Conservation (phyloP, 1,140 invertebrate genomes). For the Formica selysi region DNA sequence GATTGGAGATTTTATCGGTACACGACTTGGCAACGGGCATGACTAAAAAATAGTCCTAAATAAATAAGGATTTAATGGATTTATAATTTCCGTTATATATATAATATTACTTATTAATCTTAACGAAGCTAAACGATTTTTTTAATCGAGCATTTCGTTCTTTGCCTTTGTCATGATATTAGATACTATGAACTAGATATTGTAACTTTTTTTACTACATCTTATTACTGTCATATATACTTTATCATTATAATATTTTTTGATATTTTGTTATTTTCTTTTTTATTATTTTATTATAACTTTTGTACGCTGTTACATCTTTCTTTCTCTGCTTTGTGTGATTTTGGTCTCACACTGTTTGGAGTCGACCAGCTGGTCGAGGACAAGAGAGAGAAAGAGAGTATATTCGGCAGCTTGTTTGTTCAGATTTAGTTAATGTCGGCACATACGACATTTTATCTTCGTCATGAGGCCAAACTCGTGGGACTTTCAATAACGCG, state of each 20-base stretch:
- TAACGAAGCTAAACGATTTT: neutral
- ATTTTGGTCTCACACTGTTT: conserved; percentile 44
- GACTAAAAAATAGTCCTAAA: conserved; percentile 53
- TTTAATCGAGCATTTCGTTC: neutral
- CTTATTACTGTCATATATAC: neutral
- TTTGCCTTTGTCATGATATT: neutral
- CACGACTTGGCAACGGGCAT: conserved; percentile 45
- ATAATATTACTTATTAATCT: conserved; percentile 3
- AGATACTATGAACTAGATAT: neutral
- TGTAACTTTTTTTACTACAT: neutral
- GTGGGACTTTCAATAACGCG: conserved; percentile 72
- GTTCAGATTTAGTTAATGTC: conserved; percentile 84
- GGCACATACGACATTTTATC: conserved; percentile 73
- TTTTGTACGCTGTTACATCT: neutral
- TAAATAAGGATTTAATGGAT: conserved; percentile 40
- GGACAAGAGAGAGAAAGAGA: neutral
- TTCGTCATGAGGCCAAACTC: conserved; percentile 67
- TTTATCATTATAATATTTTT: neutral
- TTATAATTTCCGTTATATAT: conserved; percentile 16
- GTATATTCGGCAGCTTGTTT: conserved; percentile 76
- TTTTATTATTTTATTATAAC: conserved; percentile 16
- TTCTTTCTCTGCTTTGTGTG: conserved; percentile 2
- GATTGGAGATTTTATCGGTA: conserved; percentile 73
- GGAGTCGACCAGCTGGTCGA: conserved; percentile 70
- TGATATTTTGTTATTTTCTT: neutral